Evolutionary conservation across 2,113 vertebrate genomes (phyloP), one percentile per base, ranked within the genome.

Genomic region (Myxocyprinus asiaticus): DNA sequence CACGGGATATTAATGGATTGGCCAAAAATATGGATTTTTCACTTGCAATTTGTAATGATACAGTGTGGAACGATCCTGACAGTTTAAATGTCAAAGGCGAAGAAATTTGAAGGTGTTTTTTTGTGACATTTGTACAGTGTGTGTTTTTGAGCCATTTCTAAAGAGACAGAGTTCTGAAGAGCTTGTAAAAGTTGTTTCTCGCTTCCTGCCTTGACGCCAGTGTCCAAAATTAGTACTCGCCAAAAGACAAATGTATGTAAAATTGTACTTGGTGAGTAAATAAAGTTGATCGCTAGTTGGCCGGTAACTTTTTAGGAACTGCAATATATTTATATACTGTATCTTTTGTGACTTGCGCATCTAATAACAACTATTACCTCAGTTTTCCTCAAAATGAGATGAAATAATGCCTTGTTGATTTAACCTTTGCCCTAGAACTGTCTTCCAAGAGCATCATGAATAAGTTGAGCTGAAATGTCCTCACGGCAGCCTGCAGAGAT

Each of bases 401-500:
- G 72, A 76, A 67, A 78, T 66, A 53, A n/a, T 64, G 65, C 70
- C 73, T 47, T 80, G 74, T 65, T 71, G 72, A 53, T 83, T 67
- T 76, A 65, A 76, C 73, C 78, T 81, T 81, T 42, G 47, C 9
- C 73, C 33, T 42, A 22, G 59, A 65, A 77, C 22, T 22, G 44
- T 69, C 53, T 67, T 65, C 68, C 56, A 76, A 79, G 48, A 67
- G 50, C 5, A 55, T 58, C 74, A 48, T 73, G 67, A 80, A 72
- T 50, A 66, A 79, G 12, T 69, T 56, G 50, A 48, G 44, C 33
- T 81, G 79, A 81, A 80, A 50, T 14, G 70, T 77, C 62, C 81
- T 76, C 73, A 72, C 67, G 5, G 74, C 74, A 79, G 77, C 69
- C 83, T 71, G 79, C 64, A 67, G 74, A 69, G 69, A 58, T 67